Evolutionary conservation across 1,140 invertebrate genomes (phyloP), one percentile per base, ranked within the genome.

Genomic region (Lucilia sericata): DNA sequence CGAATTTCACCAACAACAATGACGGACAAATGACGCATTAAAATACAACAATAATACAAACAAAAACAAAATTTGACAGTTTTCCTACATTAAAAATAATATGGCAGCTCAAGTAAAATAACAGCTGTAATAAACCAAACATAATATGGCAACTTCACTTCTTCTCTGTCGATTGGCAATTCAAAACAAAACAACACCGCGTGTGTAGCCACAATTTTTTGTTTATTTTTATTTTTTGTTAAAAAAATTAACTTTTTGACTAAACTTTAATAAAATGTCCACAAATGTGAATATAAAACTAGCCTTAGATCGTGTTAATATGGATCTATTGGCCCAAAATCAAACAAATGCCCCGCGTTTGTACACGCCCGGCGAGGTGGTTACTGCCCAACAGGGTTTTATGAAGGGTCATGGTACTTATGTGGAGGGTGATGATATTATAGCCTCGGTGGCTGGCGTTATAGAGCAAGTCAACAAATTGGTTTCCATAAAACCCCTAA

Each of bases 351-450:
- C 93, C 83, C 93, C 94, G 1, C 92, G 93, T 74, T 94, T 97
- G 87, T 97, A 95, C 87, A 97, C 96, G 3, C 97, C 97, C 2
- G 97, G 97, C 14, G 96, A 97, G 92, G 93, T 96, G 83, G 95
- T 98, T 83, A 96, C 95, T 70, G 93, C 94, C 85, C 94, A 97
- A 88, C 93, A 95, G 82, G 96, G 97, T 86, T 97, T 96, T 91
- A 95, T 98, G 94, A 98, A 98, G 89, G 98, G 99, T 9, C 99
- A 99, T 93, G 99, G 99, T 70, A 99, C 98, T 0, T 99, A 98
- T 88, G 93, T 95, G 74, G 95, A 96, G 86, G 94, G 96, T 84
- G 96, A 96, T 74, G 93, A 93, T 60, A 92, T 99, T 2, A 94
- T 96, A 91, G 95, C 98, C 5, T 98, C 98, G 4, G 97, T 99